Evolutionary conservation across 2,113 vertebrate genomes (phyloP).

Genomic region (Panthera uncia): DNA sequence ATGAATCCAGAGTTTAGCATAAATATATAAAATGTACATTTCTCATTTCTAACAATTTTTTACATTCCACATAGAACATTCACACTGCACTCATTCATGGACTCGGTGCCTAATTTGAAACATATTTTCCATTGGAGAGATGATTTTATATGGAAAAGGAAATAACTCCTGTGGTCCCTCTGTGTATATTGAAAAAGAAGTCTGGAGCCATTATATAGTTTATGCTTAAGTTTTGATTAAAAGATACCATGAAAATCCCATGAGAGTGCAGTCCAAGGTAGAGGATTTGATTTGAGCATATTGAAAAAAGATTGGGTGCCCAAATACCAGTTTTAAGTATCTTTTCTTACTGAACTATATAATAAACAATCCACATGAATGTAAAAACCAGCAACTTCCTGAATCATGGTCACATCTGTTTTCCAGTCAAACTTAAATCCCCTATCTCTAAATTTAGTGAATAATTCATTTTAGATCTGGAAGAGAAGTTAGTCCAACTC

Average conservation of each 20-base stretch:
- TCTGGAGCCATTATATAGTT: slow-evolving; percentile 46
- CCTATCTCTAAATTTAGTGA: slow-evolving; percentile 51
- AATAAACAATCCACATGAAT: slow-evolving; percentile 66
- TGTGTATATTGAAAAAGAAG: slow-evolving; percentile 63
- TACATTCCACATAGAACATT: slow-evolving; percentile 48
- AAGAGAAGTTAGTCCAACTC: slow-evolving; percentile 14
- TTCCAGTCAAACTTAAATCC: slow-evolving; percentile 63
- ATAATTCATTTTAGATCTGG: slow-evolving; percentile 48
- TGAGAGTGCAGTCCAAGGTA: slow-evolving; percentile 16
- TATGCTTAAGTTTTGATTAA: slow-evolving; percentile 73
- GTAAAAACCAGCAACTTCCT: slow-evolving; percentile 69
- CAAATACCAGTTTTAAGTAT: slow-evolving; percentile 68
- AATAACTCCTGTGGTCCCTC: slow-evolving; percentile 54
- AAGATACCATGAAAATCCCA: slow-evolving; percentile 64
- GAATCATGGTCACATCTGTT: slow-evolving; percentile 71
- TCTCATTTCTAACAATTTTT: slow-evolving; percentile 50
- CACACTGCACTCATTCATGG: slow-evolving; percentile 43
- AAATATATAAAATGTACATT: slow-evolving; percentile 7
- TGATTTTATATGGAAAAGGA: slow-evolving; percentile 51
- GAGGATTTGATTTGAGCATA: slow-evolving; percentile 61
- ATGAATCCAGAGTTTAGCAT: not conserved
- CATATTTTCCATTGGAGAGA: slow-evolving; percentile 58
- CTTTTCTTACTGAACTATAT: slow-evolving; percentile 65
- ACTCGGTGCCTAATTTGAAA: slow-evolving; percentile 65
- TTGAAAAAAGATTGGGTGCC: slow-evolving; percentile 68